Conservation (phyloP, 2,797 vertebrate species). For the Hydrocynus forskahlii region DNA sequence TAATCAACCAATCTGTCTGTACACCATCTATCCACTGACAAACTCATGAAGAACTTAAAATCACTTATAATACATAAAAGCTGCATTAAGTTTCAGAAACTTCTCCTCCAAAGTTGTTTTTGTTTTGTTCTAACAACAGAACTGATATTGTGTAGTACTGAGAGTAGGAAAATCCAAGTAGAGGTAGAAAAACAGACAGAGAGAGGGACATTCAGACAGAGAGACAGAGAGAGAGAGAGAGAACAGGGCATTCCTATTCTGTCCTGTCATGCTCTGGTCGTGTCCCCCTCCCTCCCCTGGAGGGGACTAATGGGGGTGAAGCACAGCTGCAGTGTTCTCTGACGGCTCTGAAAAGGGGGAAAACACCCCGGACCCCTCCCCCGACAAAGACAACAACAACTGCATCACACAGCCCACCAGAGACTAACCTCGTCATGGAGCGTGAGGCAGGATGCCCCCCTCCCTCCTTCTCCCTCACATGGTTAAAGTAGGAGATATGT, state of each 20-base stretch:
- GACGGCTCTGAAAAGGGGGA: constrained; percentile 36
- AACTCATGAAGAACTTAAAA: too few relatives aligned
- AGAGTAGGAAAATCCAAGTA: too few relatives aligned
- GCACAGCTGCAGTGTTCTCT: constrained; percentile 51
- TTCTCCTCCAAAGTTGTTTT: too few relatives aligned
- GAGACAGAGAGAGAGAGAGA: constrained; percentile 47
- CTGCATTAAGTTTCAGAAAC: too few relatives aligned
- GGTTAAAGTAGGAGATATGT: not conserved
- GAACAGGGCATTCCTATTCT: constrained; percentile 47
- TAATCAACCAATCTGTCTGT: too few relatives aligned
- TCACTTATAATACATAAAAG: too few relatives aligned
- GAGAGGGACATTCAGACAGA: too few relatives aligned
- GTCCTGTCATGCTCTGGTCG: constrained; percentile 44
- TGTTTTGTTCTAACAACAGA: too few relatives aligned
- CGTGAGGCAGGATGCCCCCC: not conserved
- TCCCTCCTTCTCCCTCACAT: not conserved
- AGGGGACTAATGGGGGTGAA: constrained; percentile 24
- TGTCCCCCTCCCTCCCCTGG: constrained; percentile 31
- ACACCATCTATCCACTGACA: too few relatives aligned
- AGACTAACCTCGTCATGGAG: constrained; percentile 25
- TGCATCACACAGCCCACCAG: constrained; percentile 27
- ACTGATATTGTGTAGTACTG: too few relatives aligned
- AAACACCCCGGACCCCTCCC: constrained; percentile 32
- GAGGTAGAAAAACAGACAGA: too few relatives aligned
- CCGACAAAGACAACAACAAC: constrained; percentile 31